Evolutionary conservation across 2,888 invertebrate genomes (phyloP).

Genomic region (Congeria kusceri): DNA sequence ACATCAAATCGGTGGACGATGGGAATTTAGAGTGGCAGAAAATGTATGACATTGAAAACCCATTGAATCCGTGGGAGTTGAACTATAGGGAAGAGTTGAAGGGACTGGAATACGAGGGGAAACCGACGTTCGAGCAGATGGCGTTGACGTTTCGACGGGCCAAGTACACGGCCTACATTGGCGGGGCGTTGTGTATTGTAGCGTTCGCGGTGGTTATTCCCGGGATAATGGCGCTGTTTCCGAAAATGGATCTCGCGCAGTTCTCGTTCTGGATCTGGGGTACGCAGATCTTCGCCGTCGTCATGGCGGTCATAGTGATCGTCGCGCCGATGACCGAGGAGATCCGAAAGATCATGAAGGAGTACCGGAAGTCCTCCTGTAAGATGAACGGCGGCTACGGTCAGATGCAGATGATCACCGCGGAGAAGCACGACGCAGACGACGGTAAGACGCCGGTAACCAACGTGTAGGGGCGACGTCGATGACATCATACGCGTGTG

Average conservation of each 20-base stretch:
- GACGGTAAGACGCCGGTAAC: slow-evolving; percentile 60
- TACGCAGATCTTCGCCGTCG: slow-evolving; percentile 79
- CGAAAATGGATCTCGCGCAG: slow-evolving; percentile 75
- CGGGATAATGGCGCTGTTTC: slow-evolving; percentile 78
- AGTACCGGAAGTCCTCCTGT: slow-evolving; percentile 71
- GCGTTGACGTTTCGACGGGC: slow-evolving; percentile 75
- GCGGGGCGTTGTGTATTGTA: slow-evolving; percentile 73
- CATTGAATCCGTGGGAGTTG: slow-evolving; percentile 80
- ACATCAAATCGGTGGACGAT: slow-evolving; percentile 68
- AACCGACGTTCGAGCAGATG: slow-evolving; percentile 80
- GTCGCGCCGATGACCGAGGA: slow-evolving; percentile 80
- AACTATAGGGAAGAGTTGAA: slow-evolving; percentile 78
- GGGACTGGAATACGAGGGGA: slow-evolving; percentile 75
- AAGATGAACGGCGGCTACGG: slow-evolving; percentile 58
- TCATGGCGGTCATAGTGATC: slow-evolving; percentile 80
- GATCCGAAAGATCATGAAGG: slow-evolving; percentile 75
- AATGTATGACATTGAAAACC: slow-evolving; percentile 81
- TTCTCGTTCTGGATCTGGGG: slow-evolving; percentile 80
- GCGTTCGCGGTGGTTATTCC: slow-evolving; percentile 78
- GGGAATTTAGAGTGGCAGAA: slow-evolving; percentile 80
- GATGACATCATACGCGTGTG: too few species aligned
- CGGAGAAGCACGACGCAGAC: slow-evolving; percentile 42
- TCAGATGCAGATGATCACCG: slow-evolving; percentile 58
- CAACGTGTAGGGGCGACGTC: slow-evolving; percentile 38
- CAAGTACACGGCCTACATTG: slow-evolving; percentile 76